Percentiles rank a stretch among this genome's conserved stretches.
These are phyloP conservation scores for Siniperca chuatsi DNA, from an alignment of 2,113 vertebrate species.

Conservation along the genomic window DNA sequence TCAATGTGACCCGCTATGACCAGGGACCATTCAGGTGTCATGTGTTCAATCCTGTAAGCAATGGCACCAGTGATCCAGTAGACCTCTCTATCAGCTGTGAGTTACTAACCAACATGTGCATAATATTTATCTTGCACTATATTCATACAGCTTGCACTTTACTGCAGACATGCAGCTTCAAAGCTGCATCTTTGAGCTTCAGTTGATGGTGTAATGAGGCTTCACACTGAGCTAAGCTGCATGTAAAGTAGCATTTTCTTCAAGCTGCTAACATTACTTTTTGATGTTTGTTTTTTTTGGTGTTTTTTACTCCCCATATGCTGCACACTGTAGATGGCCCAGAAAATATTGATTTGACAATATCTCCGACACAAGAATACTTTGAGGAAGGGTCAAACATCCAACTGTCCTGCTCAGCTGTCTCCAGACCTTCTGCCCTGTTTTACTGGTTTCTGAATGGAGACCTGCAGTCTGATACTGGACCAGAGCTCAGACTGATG, in stretches of 20 bases:
- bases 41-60: conserved; percentile 10
- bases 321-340: not conserved
- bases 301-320: not conserved
- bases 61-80: not conserved
- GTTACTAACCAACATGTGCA: not conserved
- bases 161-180: too few species aligned
- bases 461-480: conserved; percentile 20
- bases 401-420: conserved; percentile 62
- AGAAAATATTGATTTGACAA: not conserved
- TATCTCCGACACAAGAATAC: conserved; percentile 28
- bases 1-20: conserved; percentile 62
- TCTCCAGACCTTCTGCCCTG: not conserved
- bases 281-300: too few species aligned
- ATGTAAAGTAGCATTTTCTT: too few species aligned
- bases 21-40: conserved; percentile 38
- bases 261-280: too few species aligned
- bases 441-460: conserved; percentile 63
- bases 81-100: conserved; percentile 35
- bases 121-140: not conserved
- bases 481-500: conserved; percentile 52
- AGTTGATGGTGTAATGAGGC: too few species aligned
- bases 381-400: conserved; percentile 60
- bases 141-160: too few species aligned
- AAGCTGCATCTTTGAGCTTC: too few species aligned
- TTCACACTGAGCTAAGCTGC: too few species aligned